Base-by-base conservation (phyloP, 2,797 vertebrate species). In the Eulemur rubriventer region DNA sequence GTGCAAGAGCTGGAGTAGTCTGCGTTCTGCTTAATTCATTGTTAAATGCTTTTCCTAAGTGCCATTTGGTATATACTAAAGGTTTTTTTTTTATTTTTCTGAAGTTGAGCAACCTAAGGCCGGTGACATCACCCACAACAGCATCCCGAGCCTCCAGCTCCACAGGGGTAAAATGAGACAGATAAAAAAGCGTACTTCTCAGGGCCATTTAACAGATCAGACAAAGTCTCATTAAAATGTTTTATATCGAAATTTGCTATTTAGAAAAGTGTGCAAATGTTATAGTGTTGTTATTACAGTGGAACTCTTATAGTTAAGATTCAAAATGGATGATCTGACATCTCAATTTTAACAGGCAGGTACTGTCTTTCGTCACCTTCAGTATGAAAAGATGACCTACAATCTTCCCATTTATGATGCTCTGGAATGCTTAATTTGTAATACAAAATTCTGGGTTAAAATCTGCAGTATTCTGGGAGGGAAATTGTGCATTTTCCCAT, bases 1-100 rank as follows among this genome's bases (percentile, higher is more conserved):
- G 14, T 4, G 0, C 2, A 0, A 76, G 33, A 30, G 50, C 69
- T 20, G 63, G 84, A 8, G 6, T 30, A 48, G 24, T 13, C 35
- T 65, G 22, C 0, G 2, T 30, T 20, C 22, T n/a, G 17, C 13
- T n/a, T 3, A 9, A 9, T 0, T 6, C 20, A 0, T 38, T 17
- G 33, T 5, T 1, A 7, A 46, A 26, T 33, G 52, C 1, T 28
- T 67, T 50, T 26, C 48, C 67, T 13, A 5, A 9, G 14, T 38
- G 50, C 43, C 17, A 0, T 7, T 41, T 33, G 1, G 13, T 20
- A 24, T 2, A 10, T 13, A 7, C 46, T 28, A n/a, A 6, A 38
- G 46, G 6, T 7, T 30, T 83, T 41, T 6, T 4, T 52, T 75
- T 76, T 9, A 43, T 57, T 76, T 22, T 8, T 8, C 35, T 7